Base-by-base conservation (phyloP, 2,888 invertebrate genomes). In the Autographa pulchrina region DNA sequence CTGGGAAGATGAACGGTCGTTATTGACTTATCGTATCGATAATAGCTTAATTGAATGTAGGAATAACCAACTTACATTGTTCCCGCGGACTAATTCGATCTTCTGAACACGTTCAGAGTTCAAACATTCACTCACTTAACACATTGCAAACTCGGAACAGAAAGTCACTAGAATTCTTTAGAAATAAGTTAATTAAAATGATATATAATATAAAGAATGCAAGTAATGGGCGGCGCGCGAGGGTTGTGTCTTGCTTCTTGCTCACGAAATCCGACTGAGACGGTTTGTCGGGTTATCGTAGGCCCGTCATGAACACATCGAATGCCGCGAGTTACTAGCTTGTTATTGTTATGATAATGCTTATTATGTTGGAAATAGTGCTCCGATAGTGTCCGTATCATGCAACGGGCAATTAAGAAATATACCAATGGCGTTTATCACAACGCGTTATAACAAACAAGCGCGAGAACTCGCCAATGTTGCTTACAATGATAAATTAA, bases 281-380 rank as follows among this genome's bases (percentile, higher is more conserved):
- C 77, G 75, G 85, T 82, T 63, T 78, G 80, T 67, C 74, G 84
- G 85, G 90, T 90, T 91, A 91, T 90, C 91, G 81, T 80, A 74
- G 79, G 81, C 79, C 83, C 86, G 88, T 80, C 90, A 90, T 89
- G 90, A 90, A 84, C 87, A 88, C 89, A 86, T 84, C 88, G 89
- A 89, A 85, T 91, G 92, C 89, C 86, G 90, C 90, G 84, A 90
- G 88, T 91, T 89, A 91, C 92, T 90, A 87, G 88, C 92, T 92
- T 95, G 94, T 95, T 95, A 93, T 95, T 95, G 92, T 94, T 93
- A 91, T 92, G 95, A 95, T 95, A 95, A 95, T 93, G 89, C 91
- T 94, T 94, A 94, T 94, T 95, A 94, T 94, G 93, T 93, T 94
- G 92, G 92, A 92, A 94, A 94, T 94, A 92, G 91, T 92, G 92